phyloP scores from a whole-genome alignment of 1,140 invertebrate species.

The Formica exsecta region DNA sequence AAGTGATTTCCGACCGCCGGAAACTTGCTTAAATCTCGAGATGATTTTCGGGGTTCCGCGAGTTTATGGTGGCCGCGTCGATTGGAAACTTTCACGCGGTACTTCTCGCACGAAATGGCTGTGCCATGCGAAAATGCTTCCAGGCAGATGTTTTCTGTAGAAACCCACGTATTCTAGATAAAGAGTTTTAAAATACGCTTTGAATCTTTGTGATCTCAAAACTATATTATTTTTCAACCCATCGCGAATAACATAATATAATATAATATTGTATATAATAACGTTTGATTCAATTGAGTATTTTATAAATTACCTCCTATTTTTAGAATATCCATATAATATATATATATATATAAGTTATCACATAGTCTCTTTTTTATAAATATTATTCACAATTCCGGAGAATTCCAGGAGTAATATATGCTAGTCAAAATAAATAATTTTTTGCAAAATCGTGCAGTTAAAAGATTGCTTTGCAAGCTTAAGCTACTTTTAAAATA shows the following conservation, averaged over 20 bases:
- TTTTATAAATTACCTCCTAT: too few relatives aligned
- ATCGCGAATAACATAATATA: too few relatives aligned
- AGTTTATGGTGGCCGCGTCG: constrained; percentile 55
- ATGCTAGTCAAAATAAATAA: neutral
- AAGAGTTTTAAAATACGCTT: neutral
- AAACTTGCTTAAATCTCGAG: constrained; percentile 65
- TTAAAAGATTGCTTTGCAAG: neutral
- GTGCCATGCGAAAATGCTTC: neutral
- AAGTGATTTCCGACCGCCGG: constrained; percentile 56
- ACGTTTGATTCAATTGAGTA: too few relatives aligned
- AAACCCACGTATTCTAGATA: neutral
- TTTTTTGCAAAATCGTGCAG: neutral
- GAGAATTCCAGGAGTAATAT: neutral
- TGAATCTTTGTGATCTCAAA: neutral
- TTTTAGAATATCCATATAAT: neutral
- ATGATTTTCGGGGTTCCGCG: constrained; percentile 61
- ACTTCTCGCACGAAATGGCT: constrained; percentile 3
- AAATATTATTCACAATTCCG: neutral
- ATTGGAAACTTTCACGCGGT: constrained; percentile 50
- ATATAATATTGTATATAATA: neutral
- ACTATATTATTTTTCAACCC: neutral
- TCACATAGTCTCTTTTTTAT: neutral
- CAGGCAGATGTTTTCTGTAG: constrained; percentile 20
- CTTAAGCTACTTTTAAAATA: neutral
- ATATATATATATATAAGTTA: neutral